Percentiles rank a stretch among this genome's conserved stretches.
phyloP scores from a whole-genome alignment of 2,797 vertebrate species.

The Peromyscus melanophrys region DNA sequence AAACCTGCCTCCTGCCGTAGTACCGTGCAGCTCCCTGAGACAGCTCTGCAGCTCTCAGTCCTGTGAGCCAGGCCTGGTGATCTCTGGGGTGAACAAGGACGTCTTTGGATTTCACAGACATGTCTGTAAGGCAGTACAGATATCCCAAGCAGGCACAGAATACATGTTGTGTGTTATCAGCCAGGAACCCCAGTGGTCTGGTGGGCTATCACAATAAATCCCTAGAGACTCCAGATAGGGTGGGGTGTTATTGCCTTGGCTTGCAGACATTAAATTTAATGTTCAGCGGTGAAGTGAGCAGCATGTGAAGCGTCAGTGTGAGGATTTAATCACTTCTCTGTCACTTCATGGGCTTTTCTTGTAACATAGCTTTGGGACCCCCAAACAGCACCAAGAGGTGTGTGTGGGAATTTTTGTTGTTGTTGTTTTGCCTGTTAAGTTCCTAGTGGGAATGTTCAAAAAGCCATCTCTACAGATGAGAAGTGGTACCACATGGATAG shows the following conservation, averaged over 20 bases:
- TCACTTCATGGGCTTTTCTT: slow-evolving; percentile 4
- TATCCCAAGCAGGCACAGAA: not conserved
- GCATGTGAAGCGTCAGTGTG: not conserved
- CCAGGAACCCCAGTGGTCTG: not conserved
- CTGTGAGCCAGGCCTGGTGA: slow-evolving; percentile 12
- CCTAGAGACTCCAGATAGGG: not conserved
- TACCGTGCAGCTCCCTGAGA: not conserved
- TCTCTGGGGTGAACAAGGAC: not conserved
- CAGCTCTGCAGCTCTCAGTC: not conserved
- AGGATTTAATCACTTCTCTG: not conserved
- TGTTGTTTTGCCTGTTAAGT: not conserved
- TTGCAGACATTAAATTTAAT: not conserved
- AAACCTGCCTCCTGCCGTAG: not conserved
- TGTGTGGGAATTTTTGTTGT: not conserved
- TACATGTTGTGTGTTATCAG: not conserved
- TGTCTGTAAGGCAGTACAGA: not conserved
- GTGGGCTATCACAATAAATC: not conserved
- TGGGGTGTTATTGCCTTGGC: not conserved
- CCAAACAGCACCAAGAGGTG: not conserved
- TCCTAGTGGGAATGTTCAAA: not conserved
- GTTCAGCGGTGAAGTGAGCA: not conserved
- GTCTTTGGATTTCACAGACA: not conserved
- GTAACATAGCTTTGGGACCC: not conserved
- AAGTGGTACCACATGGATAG: not conserved
- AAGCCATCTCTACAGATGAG: not conserved